Evolutionary conservation across 2,113 vertebrate species (phyloP), one percentile per base, ranked within the genome.

Genomic region (Xiphophorus maculatus): DNA sequence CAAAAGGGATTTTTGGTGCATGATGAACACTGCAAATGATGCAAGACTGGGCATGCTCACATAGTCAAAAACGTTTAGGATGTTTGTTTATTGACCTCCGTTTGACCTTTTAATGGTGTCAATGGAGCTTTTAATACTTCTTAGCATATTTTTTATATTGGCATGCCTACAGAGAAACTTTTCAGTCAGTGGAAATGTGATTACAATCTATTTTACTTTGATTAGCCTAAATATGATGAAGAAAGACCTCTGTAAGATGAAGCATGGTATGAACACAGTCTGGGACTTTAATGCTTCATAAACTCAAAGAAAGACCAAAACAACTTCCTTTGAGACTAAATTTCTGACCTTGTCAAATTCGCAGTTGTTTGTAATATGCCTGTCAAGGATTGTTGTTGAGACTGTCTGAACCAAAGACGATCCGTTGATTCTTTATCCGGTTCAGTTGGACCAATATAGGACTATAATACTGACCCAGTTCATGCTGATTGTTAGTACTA

Each of bases 11-110:
- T 42, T 69, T 37, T 71, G 82, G 32, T 91, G 92, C 93, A 93
- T 92, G 92, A 81, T 91, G 84, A 86, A 86, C 88, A 86, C 82
- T 89, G 82, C 68, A 68, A 66, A 74, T 67, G 69, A 85, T 81
- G 76, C 83, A 81, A 84, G 87, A 80, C 80, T 80, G 88, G 86
- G 87, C 81, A 73, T 72, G 73, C 76, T 82, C 78, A 76, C n/a
- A 42, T 54, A 11, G 42, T 69, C 4, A 0, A 32, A 63, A 0
- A 0, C 60, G 42, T 58, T 44, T 0, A 64, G 69, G 60, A 30
- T 44, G 8, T 33, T 62, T 0, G 22, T 74, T 72, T 65, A 54
- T 27, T 67, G 44, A 44, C 51, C 54, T 25, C 19, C 5, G 12
- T 71, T 5, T 62, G 42, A 19, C 4, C 33, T 61, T 48, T n/a